phyloP scores from a whole-genome alignment of 2,888 invertebrate species.

The Liodrosophila aerea region DNA sequence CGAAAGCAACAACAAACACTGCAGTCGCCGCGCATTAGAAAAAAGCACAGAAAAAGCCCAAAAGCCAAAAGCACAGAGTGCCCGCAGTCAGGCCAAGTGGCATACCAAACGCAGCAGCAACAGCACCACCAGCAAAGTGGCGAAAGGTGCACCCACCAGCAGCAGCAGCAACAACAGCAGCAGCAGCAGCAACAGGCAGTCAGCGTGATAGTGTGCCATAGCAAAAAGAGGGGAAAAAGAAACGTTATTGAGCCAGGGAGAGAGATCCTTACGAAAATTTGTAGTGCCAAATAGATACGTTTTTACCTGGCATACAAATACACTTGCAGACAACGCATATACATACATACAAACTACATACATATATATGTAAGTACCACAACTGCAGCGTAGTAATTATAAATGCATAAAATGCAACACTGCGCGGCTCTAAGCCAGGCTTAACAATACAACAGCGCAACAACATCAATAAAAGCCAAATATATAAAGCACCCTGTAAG shows the following conservation, averaged over 20 bases:
- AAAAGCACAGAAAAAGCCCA: slow-evolving; percentile 28
- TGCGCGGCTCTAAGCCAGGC: slow-evolving; percentile 49
- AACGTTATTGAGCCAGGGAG: slow-evolving; percentile 5
- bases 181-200: slow-evolving; percentile 36
- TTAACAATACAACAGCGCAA: slow-evolving; percentile 40
- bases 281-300: slow-evolving; percentile 50
- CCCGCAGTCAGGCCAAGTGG: slow-evolving; percentile 41
- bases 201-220: slow-evolving; percentile 55
- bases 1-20: slow-evolving; percentile 29
- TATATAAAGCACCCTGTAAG: slow-evolving; percentile 70
- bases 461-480: slow-evolving; percentile 59
- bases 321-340: slow-evolving; percentile 3
- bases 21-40: slow-evolving; percentile 53
- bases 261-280: slow-evolving; percentile 48
- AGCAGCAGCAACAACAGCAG: slow-evolving; percentile 32
- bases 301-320: slow-evolving; percentile 11
- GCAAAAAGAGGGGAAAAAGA: slow-evolving; percentile 4
- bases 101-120: slow-evolving; percentile 15
- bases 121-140: slow-evolving; percentile 55
- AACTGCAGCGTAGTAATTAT: slow-evolving; percentile 64
- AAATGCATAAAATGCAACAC: slow-evolving; percentile 71
- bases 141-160: slow-evolving; percentile 75
- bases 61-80: slow-evolving; percentile 36
- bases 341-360: slow-evolving; percentile 5
- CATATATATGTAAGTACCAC: slow-evolving; percentile 23